Evolutionary conservation across 2,888 invertebrate genomes (phyloP).

Genomic region (Acleris holmiana): DNA sequence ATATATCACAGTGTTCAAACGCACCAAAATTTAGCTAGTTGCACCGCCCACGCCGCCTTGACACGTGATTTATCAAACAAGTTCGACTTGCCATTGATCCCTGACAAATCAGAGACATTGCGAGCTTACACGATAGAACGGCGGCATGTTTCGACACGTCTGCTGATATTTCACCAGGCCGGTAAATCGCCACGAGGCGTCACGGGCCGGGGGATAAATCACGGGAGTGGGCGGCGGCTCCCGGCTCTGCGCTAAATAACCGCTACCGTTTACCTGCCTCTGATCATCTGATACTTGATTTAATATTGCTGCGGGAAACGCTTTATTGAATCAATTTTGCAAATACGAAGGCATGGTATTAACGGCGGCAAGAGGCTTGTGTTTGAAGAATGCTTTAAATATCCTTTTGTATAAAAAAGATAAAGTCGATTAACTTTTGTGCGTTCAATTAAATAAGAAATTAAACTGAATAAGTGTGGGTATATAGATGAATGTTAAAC

Average conservation of each 20-base stretch:
- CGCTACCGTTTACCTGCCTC: conserved; percentile 81
- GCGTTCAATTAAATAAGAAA: too few species aligned
- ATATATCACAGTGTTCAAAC: background rate
- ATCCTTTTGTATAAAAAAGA: background rate
- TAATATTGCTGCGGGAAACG: conserved; percentile 67
- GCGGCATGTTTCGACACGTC: conserved; percentile 62
- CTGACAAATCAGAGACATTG: conserved; percentile 54
- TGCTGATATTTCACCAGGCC: conserved; percentile 72
- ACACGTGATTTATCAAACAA: conserved; percentile 35
- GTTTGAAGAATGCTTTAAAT: background rate
- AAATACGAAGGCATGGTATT: conserved; percentile 45
- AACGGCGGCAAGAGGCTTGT: conserved; percentile 37
- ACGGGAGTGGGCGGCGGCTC: conserved; percentile 73
- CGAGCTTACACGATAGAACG: conserved; percentile 50
- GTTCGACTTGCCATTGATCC: conserved; percentile 39
- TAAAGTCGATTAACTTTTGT: too few species aligned
- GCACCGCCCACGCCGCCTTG: conserved; percentile 21
- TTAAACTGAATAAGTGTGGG: too few species aligned
- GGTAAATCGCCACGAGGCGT: conserved; percentile 61
- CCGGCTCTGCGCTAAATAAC: conserved; percentile 70
- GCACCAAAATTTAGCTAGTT: conserved; percentile 3
- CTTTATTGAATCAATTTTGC: conserved; percentile 46
- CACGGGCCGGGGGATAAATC: conserved; percentile 69
- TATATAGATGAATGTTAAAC: too few species aligned
- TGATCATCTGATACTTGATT: conserved; percentile 82